Percentiles rank a stretch among this genome's conserved stretches.
These are phyloP conservation scores for Drosophila borealis DNA, from an alignment of 2,888 invertebrate genomes.

Conservation along the genomic window DNA sequence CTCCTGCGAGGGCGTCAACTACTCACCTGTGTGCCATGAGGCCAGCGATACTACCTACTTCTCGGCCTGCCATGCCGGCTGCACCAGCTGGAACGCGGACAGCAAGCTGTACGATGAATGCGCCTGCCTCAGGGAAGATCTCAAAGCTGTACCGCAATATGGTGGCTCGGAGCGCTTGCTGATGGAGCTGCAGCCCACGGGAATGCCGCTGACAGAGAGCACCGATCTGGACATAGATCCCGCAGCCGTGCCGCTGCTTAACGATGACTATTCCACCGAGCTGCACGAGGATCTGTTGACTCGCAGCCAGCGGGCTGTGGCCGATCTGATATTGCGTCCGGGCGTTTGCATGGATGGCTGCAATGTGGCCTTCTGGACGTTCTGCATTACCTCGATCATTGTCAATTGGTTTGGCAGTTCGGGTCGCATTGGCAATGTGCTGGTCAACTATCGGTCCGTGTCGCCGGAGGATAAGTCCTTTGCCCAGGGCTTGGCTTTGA, in stretches of 20 bases:
- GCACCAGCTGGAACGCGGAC: constrained; percentile 83
- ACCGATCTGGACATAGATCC: constrained; percentile 22
- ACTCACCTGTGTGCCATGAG: constrained; percentile 88
- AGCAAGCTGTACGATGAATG: constrained; percentile 57
- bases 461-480: constrained; percentile 88
- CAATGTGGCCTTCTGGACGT: constrained; percentile 85
- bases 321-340: constrained; percentile 73
- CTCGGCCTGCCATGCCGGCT: constrained; percentile 91
- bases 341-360: constrained; percentile 86
- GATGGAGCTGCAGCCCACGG: constrained; percentile 13
- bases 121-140: constrained; percentile 38
- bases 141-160: constrained; percentile 18
- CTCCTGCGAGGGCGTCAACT: constrained; percentile 87
- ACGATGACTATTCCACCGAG: constrained; percentile 38
- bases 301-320: constrained; percentile 41
- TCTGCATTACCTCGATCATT: constrained; percentile 85
- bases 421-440: constrained; percentile 88
- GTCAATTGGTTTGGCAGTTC: constrained; percentile 88
- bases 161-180: constrained; percentile 29
- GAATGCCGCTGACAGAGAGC: constrained; percentile 2
- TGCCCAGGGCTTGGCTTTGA: constrained; percentile 88
- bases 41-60: constrained; percentile 87
- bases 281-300: constrained; percentile 35
- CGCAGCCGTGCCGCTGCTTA: constrained; percentile 32
- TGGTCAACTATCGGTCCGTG: constrained; percentile 89